These are phyloP conservation scores for Prostheceraeus crozeri DNA, from an alignment of 2,888 invertebrate genomes.

Conservation along the genomic window DNA sequence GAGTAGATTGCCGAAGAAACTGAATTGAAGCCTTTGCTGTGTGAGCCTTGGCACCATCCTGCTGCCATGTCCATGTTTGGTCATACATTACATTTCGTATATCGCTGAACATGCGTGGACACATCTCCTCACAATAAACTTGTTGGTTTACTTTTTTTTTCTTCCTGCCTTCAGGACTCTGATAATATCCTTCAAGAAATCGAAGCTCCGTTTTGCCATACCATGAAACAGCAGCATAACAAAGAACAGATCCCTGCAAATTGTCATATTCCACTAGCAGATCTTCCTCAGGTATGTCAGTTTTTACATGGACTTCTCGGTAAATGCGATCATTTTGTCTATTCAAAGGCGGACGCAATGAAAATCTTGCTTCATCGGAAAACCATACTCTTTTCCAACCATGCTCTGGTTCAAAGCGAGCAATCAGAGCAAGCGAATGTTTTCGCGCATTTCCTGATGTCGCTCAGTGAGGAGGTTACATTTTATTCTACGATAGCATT, in stretches of 20 bases:
- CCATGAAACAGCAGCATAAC: constrained; percentile 27
- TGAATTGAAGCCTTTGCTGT: constrained; percentile 12
- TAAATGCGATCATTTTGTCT: constrained; percentile 26
- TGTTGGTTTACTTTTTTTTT: constrained; percentile 6
- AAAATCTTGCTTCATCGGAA: constrained; percentile 16
- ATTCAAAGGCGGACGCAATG: not conserved
- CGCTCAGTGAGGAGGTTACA: not conserved
- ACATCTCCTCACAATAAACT: constrained; percentile 12
- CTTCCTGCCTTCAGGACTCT: no score
- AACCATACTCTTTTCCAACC: constrained; percentile 14
- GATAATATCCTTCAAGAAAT: constrained; percentile 28
- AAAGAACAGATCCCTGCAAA: not conserved
- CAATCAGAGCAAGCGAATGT: constrained; percentile 2
- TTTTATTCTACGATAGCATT: constrained; percentile 14
- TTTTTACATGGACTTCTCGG: constrained; percentile 10
- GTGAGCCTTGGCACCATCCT: constrained; percentile 19
- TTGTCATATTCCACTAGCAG: constrained; percentile 11
- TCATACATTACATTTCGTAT: not conserved
- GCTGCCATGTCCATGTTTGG: constrained; percentile 20
- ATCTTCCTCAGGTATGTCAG: constrained; percentile 21
- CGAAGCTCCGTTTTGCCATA: not conserved
- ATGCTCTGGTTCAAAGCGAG: not conserved
- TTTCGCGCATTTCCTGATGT: constrained; percentile 14
- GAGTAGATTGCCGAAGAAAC: not conserved
- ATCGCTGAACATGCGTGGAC: constrained; percentile 6